phyloP scores from a whole-genome alignment of 1,140 invertebrate species.

The Apis mellifera region DNA sequence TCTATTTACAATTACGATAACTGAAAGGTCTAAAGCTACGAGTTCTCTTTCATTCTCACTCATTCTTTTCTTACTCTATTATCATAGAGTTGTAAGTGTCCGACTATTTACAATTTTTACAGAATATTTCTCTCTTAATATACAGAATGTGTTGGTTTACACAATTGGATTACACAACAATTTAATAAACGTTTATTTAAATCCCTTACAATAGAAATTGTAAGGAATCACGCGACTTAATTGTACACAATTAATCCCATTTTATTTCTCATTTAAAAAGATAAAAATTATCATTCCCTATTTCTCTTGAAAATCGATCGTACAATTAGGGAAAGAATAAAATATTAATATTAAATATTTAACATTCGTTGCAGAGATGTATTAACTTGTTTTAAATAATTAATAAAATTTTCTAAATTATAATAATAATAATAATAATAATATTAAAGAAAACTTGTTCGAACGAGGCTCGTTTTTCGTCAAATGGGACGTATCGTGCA shows the following conservation, averaged over 20 bases:
- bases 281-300: background rate
- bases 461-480: background rate
- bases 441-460: constrained; percentile 6
- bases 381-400: background rate
- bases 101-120: constrained; percentile 67
- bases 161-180: constrained; percentile 42
- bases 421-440: constrained; percentile 14
- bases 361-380: background rate
- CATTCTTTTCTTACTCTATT: background rate
- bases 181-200: constrained; percentile 47
- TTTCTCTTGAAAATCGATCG: background rate
- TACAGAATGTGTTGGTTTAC: constrained; percentile 48
- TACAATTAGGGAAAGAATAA: constrained; percentile 5
- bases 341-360: constrained; percentile 2
- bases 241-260: constrained; percentile 42
- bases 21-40: constrained; percentile 69
- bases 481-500: constrained; percentile 51
- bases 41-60: background rate
- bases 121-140: constrained; percentile 49
- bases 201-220: constrained; percentile 19
- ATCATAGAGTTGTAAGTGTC: constrained; percentile 33
- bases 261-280: background rate
- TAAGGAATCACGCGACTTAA: constrained; percentile 30
- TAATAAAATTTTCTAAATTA: constrained; percentile 5
- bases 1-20: constrained; percentile 74